These are phyloP conservation scores for Cryptus viduatorius DNA, from an alignment of 2,888 invertebrate species.

Conservation along the genomic window DNA sequence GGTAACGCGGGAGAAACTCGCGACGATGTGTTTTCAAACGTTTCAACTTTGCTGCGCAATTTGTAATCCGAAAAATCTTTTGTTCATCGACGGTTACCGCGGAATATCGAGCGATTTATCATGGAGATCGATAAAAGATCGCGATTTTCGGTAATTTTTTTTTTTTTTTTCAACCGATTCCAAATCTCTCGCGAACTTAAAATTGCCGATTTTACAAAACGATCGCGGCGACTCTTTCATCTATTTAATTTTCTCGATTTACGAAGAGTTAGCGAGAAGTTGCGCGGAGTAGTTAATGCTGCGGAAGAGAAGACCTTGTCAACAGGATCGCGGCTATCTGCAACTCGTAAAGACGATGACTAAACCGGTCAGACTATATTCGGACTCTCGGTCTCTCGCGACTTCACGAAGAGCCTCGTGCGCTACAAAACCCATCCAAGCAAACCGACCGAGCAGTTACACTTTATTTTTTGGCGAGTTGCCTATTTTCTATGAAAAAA, in stretches of 20 bases:
- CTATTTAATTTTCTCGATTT: neutral
- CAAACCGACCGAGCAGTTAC: constrained; percentile 28
- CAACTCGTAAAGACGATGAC: constrained; percentile 69
- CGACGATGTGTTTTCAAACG: neutral
- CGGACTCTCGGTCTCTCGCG: constrained; percentile 66
- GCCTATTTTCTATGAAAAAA: constrained; percentile 54
- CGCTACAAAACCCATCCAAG: constrained; percentile 62
- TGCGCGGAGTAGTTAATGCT: constrained; percentile 27
- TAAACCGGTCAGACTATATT: constrained; percentile 73
- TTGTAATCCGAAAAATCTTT: neutral
- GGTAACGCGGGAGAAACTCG: neutral
- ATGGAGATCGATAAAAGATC: neutral
- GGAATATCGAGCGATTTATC: neutral
- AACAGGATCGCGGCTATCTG: constrained; percentile 60
- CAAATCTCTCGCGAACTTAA: neutral
- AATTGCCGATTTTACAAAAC: neutral
- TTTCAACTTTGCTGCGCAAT: constrained; percentile 23
- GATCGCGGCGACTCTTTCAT: neutral
- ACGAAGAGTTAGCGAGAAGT: neutral
- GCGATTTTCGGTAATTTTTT: neutral
- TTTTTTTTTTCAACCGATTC: neutral
- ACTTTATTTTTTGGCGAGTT: constrained; percentile 61
- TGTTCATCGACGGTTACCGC: neutral
- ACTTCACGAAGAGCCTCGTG: constrained; percentile 39
- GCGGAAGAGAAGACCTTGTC: constrained; percentile 68